Evolutionary conservation across 2,797 vertebrate species (phyloP).

Genomic region (Catamblyrhynchus diadema): DNA sequence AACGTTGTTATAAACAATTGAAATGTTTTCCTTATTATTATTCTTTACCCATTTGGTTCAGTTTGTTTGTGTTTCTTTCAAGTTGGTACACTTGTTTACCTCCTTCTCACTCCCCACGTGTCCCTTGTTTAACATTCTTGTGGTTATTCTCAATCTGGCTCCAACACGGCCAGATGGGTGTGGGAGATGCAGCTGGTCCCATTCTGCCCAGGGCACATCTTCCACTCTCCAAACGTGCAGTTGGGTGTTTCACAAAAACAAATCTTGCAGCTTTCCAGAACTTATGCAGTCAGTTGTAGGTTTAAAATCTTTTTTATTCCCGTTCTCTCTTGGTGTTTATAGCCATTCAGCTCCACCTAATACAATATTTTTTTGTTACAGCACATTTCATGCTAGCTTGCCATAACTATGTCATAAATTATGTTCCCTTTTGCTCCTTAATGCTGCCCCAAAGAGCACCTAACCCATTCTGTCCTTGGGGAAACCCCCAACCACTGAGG

Average conservation of each 20-base stretch:
- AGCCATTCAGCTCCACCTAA: background rate
- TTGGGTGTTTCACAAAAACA: background rate
- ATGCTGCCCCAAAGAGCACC: background rate
- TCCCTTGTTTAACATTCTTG: slow-evolving; percentile 3
- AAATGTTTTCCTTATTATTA: background rate
- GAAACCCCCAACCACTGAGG: background rate
- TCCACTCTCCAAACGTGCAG: background rate
- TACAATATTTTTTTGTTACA: background rate
- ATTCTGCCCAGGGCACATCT: background rate
- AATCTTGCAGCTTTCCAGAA: background rate
- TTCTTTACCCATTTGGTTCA: background rate
- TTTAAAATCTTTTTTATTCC: background rate
- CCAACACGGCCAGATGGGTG: background rate
- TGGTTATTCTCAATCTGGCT: background rate
- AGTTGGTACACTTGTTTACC: background rate
- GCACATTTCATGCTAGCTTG: background rate
- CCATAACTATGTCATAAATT: background rate
- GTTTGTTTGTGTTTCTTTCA: slow-evolving; percentile 18
- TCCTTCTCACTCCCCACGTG: background rate
- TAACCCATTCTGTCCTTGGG: background rate
- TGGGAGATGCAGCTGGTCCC: background rate
- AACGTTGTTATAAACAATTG: slow-evolving; percentile 20
- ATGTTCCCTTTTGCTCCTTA: background rate
- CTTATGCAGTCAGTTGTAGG: background rate
- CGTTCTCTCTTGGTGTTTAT: background rate